These are phyloP conservation scores for Caenorhabditis zanzibari DNA, from an alignment of 2,888 invertebrate species.

Conservation along the genomic window DNA sequence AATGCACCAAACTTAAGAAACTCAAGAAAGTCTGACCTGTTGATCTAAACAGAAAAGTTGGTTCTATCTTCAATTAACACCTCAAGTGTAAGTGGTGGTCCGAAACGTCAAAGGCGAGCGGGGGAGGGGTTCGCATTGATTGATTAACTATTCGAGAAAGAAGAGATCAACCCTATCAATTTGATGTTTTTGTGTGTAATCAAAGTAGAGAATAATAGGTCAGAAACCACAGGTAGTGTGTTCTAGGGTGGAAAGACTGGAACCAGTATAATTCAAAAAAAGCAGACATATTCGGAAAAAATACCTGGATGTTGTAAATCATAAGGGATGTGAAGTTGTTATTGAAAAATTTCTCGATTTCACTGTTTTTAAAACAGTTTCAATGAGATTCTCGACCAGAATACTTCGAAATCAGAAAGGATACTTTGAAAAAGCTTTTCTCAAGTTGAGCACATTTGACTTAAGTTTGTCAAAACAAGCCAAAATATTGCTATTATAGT, in stretches of 20 bases:
- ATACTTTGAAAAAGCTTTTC: no score
- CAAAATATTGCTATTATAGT: no score
- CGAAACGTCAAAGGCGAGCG: constrained; percentile 7
- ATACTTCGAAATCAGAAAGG: no score
- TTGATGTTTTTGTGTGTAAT: constrained; percentile 24
- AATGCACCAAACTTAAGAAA: no score
- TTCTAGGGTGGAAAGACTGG: not conserved
- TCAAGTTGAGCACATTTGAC: no score
- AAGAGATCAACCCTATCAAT: constrained; percentile 13
- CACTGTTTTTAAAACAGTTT: no score
- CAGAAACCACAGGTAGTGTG: not conserved
- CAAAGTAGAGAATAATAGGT: constrained; percentile 7
- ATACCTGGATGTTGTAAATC: not conserved
- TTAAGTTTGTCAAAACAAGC: no score
- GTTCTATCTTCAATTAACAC: constrained; percentile 39
- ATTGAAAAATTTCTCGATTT: no score
- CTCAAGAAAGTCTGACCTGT: no score
- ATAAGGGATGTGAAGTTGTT: no score
- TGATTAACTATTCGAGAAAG: constrained; percentile 25
- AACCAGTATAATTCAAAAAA: not conserved
- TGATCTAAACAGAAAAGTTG: not conserved
- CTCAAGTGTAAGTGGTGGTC: constrained; percentile 17
- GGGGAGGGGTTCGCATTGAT: constrained; percentile 22
- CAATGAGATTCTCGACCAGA: no score
- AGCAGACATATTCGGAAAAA: no score